Percentiles rank a stretch among this genome's conserved stretches.
Evolutionary conservation across 2,888 invertebrate species (phyloP).

Genomic region (Drosophila longiperda): DNA sequence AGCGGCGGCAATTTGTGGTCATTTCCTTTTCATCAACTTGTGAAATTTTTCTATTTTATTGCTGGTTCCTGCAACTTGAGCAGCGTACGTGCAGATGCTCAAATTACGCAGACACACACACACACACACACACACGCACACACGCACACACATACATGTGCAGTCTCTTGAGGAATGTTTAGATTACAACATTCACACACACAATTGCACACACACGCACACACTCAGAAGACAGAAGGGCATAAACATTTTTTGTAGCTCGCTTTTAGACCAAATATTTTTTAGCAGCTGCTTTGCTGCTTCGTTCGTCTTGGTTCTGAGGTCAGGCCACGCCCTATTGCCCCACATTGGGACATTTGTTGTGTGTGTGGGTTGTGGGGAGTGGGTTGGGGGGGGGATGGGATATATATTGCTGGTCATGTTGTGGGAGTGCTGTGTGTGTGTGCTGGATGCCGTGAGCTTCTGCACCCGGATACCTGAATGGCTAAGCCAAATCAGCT

Average conservation of each 20-base stretch:
- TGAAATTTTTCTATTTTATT: constrained; percentile 57
- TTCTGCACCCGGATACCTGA: constrained; percentile 16
- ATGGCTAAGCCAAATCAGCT: constrained; percentile 20
- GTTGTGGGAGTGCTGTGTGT: not conserved
- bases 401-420: not conserved
- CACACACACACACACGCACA: constrained; percentile 9
- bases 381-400: not conserved
- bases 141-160: not conserved
- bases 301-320: constrained; percentile 12
- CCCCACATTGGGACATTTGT: constrained; percentile 37
- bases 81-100: constrained; percentile 70
- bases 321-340: constrained; percentile 61
- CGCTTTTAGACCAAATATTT: constrained; percentile 50
- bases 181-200: constrained; percentile 41
- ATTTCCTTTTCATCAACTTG: constrained; percentile 79
- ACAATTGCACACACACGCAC: constrained; percentile 3
- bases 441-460: not conserved
- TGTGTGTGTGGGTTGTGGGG: not conserved
- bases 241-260: constrained; percentile 57
- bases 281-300: constrained; percentile 12
- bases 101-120: constrained; percentile 39
- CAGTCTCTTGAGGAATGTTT: constrained; percentile 44
- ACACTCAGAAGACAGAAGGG: constrained; percentile 7
- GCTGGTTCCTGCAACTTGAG: constrained; percentile 50
- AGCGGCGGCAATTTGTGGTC: constrained; percentile 76